Percentiles rank a stretch among this genome's conserved stretches.
phyloP scores from a whole-genome alignment of 2,113 vertebrate species.

The Prunella fulvescens region DNA sequence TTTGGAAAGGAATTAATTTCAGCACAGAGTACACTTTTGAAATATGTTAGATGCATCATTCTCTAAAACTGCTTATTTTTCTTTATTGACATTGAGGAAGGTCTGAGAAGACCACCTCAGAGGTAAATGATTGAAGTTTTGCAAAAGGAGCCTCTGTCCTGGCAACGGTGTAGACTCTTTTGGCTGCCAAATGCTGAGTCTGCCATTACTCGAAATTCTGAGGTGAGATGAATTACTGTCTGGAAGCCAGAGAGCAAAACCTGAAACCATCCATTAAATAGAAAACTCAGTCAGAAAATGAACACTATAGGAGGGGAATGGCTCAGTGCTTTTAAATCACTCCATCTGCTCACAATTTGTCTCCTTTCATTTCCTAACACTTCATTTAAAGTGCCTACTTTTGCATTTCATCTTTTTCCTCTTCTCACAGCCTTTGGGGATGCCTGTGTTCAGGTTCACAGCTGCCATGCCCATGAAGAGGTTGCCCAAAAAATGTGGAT shows the following conservation, averaged over 20 bases:
- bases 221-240: neutral
- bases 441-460: neutral
- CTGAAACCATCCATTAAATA: conserved; percentile 9
- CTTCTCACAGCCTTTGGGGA: neutral
- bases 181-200: conserved; percentile 23
- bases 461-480: neutral
- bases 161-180: neutral
- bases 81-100: neutral
- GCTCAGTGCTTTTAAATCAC: neutral
- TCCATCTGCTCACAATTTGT: neutral
- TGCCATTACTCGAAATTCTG: neutral
- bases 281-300: neutral
- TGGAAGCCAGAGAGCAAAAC: conserved; percentile 1
- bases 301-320: neutral
- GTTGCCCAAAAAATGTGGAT: neutral
- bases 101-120: neutral
- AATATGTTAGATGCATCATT: neutral
- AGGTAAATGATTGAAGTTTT: neutral
- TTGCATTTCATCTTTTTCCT: neutral
- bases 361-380: neutral
- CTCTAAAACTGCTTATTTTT: neutral
- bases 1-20: neutral
- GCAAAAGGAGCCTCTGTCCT: neutral
- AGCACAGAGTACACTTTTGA: neutral
- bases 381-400: neutral